Evolutionary conservation across 2,797 vertebrate genomes (phyloP), one percentile per base, ranked within the genome.

Genomic region (Clamator glandarius): DNA sequence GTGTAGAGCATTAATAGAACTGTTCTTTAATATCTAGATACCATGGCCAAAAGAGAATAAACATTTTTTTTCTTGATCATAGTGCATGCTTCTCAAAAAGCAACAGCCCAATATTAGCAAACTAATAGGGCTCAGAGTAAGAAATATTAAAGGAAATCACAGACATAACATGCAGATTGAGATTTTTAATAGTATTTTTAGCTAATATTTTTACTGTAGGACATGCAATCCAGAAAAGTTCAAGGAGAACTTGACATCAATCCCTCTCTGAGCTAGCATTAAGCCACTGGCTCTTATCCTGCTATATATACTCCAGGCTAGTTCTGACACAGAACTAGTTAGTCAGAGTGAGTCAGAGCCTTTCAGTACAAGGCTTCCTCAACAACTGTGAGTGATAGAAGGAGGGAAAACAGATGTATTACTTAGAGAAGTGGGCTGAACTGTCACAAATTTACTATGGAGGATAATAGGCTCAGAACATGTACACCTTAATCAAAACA

Each of bases 21-120:
- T 74, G 21, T 35, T 64, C 75, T 39, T 89, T 83, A 90, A 95
- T 72, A 64, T 42, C 21, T 54, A 67, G 25, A 61, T 87, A 77
- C 31, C 1, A 1, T 11, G 54, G 72, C 57, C 86, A 87, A 76
- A 20, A 67, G 41, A 67, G 48, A 70, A 55, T 88, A 69, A 95
- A 87, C 29, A 16, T 74, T 83, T 90, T 6, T 77, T 90, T 90
- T 51, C 68, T 74, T 89, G 57, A 64, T 64, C 0, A 0, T 36
- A 11, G 1, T 10, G 9, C 11, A 5, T 12, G 23, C 12, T 91
- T 64, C 87, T 54, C 48, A 66, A 73, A 73, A 84, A 89, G 66
- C 16, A 82, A 58, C 92, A 90, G 74, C 86, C 95, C 70, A 84
- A 89, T 79, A 86, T 89, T 44, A 82, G 24, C n/a, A n/a, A 73